Evolutionary conservation across 2,113 vertebrate species (phyloP), one percentile per base, ranked within the genome.

Genomic region (Sphaerodactylus townsendi): DNA sequence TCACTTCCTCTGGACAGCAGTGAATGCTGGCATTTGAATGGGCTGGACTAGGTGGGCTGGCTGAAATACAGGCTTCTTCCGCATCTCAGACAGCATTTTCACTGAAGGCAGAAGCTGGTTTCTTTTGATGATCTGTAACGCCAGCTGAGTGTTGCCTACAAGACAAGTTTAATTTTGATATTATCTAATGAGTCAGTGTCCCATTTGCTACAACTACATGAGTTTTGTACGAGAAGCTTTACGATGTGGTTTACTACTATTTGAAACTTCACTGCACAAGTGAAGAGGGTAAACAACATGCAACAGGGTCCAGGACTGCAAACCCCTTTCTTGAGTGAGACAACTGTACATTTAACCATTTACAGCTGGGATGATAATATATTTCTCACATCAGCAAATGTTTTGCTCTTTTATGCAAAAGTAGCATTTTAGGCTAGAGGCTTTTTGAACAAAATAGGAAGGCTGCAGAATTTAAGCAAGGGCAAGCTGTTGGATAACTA

Each of bases 61-160:
- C 91, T 97, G 96, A 88, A 97, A 91, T 89, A 95, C 89, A 0
- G 95, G 92, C 89, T 99, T 99, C 95, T 98, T 99, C 82, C 97
- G 93, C 75, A 97, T 92, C 77, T 99, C 98, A 0, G 97, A 96
- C 84, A 96, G 95, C 2, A 97, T 96, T 88, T 97, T 97, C 75
- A 96, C 88, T 0, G 96, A 92, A 5, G 99, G 98, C 62, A 99
- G 96, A 71, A 99, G 97, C 94, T 99, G 99, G 92, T 99, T 99
- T 90, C 99, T 95, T 94, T 99, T 99, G 96, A 99, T 99, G 95
- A 99, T 99, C 96, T 99, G 99, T 89, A 99, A 93, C n/a, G 99
- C 99, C 93, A 99, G 96, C 93, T 98, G 98, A 0, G 98, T 99
- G 91, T 99, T 99, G 88, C 99, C 99, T 99, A 87, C 28, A 87